phyloP scores from a whole-genome alignment of 1,140 invertebrate species.

The Scaptodrosophila lebanonensis region DNA sequence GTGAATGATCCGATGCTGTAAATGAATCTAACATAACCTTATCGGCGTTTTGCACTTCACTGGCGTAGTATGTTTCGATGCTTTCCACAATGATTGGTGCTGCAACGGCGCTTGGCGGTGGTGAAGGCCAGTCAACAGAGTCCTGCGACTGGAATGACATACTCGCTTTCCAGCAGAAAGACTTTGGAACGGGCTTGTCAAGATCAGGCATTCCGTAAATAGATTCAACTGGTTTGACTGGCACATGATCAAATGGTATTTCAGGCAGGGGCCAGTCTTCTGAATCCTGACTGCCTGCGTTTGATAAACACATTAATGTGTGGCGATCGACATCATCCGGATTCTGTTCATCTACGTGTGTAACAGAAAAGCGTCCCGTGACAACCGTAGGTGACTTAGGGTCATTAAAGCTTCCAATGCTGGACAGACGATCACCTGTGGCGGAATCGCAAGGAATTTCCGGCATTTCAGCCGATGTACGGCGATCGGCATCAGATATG shows the following conservation, averaged over 20 bases:
- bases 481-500: conserved; percentile 85
- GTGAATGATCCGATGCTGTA: conserved; percentile 78
- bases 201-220: conserved; percentile 68
- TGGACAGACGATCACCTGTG: conserved; percentile 67
- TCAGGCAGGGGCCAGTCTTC: conserved; percentile 85
- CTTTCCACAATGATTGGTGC: conserved; percentile 84
- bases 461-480: conserved; percentile 88
- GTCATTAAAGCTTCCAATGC: conserved; percentile 77
- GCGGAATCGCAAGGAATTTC: conserved; percentile 87
- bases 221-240: conserved; percentile 62
- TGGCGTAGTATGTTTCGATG: conserved; percentile 90
- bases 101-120: conserved; percentile 84
- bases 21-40: conserved; percentile 83
- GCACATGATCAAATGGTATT: conserved; percentile 78
- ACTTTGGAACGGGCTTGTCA: conserved; percentile 73
- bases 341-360: conserved; percentile 66
- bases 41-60: conserved; percentile 83
- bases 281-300: conserved; percentile 81
- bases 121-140: conserved; percentile 87
- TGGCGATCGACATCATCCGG: conserved; percentile 58
- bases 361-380: conserved; percentile 74
- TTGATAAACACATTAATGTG: conserved; percentile 72
- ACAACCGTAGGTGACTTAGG: conserved; percentile 77
- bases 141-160: conserved; percentile 77
- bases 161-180: conserved; percentile 73